Percentiles rank a stretch among this genome's conserved stretches.
Conservation (phyloP, 2,113 vertebrate genomes). For the Pedionomus torquatus region DNA sequence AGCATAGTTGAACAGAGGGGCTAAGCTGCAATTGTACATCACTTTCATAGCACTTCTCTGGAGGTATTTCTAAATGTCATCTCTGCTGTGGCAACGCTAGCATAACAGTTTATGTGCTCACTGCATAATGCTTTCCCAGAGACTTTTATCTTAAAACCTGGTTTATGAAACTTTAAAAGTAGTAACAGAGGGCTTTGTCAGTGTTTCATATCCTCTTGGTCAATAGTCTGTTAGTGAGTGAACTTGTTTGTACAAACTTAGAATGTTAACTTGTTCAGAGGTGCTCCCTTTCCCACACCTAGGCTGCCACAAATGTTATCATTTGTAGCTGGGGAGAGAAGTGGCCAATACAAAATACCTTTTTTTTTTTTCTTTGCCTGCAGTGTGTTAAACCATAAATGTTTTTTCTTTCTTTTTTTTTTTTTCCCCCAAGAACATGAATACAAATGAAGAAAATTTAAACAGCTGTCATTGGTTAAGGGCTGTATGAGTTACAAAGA, state of each 20-base stretch:
- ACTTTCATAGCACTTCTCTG: accelerated
- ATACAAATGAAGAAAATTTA: not conserved
- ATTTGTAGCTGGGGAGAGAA: not conserved
- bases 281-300: not conserved
- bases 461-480: not conserved
- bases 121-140: not conserved
- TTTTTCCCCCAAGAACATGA: not conserved
- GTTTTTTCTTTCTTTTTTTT: not conserved
- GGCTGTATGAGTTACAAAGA: not conserved
- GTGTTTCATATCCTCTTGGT: not conserved
- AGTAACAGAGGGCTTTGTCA: not conserved
- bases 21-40: not conserved
- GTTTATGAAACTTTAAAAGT: not conserved
- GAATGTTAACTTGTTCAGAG: not conserved
- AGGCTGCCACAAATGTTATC: not conserved
- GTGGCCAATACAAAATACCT: not conserved
- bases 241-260: not conserved
- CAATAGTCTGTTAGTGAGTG: not conserved
- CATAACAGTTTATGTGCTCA: not conserved
- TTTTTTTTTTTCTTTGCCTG: not conserved
- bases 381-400: not conserved
- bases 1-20: not conserved
- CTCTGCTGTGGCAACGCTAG: not conserved
- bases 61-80: not conserved
- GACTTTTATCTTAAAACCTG: not conserved